Percentiles rank a stretch among this genome's conserved stretches.
phyloP scores from a whole-genome alignment of 2,888 invertebrate genomes.

The Siphlonurus alternatus region DNA sequence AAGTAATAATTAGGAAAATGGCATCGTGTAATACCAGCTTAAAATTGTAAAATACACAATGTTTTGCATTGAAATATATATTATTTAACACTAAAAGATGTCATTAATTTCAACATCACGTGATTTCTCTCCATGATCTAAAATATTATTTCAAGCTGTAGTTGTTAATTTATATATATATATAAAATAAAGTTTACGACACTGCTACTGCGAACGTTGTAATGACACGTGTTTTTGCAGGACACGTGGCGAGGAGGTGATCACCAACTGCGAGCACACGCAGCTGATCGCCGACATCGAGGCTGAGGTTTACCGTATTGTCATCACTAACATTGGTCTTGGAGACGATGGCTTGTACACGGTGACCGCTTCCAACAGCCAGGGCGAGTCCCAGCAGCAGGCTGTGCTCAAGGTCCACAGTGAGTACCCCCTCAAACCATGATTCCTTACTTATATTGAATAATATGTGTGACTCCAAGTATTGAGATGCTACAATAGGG shows the following conservation, averaged over 20 bases:
- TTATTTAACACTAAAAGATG: no score
- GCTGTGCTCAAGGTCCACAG: slow-evolving; percentile 56
- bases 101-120: neutral
- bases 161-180: no score
- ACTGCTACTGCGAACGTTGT: no score
- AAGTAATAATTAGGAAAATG: no score
- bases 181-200: no score
- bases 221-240: slow-evolving; percentile 21
- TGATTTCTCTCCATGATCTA: neutral
- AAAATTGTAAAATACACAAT: no score
- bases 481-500: no score
- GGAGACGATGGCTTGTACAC: slow-evolving; percentile 65
- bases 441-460: neutral
- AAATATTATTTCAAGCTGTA: neutral
- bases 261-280: slow-evolving; percentile 36
- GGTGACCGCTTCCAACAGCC: slow-evolving; percentile 57
- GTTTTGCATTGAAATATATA: no score
- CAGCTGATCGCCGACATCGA: slow-evolving; percentile 41
- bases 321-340: slow-evolving; percentile 48
- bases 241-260: slow-evolving; percentile 44
- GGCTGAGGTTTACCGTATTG: slow-evolving; percentile 49
- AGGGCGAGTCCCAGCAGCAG: slow-evolving; percentile 51
- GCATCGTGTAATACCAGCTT: no score
- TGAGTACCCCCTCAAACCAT: slow-evolving; percentile 29
- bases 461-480: no score